These are phyloP conservation scores for Noctua pronuba DNA, from an alignment of 2,888 invertebrate species.

Conservation along the genomic window DNA sequence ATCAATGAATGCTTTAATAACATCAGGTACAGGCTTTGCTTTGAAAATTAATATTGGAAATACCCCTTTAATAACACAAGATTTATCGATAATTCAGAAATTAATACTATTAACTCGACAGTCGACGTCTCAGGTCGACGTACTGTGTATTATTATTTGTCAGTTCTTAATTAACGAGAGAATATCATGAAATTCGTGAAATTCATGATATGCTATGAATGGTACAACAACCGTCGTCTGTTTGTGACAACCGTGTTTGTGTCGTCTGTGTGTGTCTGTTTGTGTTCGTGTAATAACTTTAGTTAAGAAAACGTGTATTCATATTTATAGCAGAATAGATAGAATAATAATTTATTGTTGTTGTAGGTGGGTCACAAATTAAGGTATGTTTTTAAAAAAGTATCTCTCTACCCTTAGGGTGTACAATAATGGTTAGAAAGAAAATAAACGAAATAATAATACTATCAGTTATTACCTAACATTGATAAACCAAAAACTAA, in stretches of 20 bases:
- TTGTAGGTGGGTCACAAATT: too few relatives aligned
- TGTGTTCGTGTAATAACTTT: conserved; percentile 31
- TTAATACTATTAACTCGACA: conserved; percentile 15
- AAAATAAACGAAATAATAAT: not conserved
- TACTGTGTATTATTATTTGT: conserved; percentile 40
- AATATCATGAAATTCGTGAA: conserved; percentile 18
- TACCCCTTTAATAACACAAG: not conserved
- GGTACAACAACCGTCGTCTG: conserved; percentile 66
- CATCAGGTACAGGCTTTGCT: not conserved
- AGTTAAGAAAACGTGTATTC: conserved; percentile 34
- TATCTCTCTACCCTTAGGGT: too few relatives aligned
- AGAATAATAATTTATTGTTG: not conserved
- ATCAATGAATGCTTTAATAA: conserved; percentile 8
- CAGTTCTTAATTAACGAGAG: conserved; percentile 65
- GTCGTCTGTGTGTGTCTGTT: conserved; percentile 57
- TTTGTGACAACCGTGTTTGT: conserved; percentile 69
- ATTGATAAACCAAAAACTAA: not conserved
- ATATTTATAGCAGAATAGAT: conserved; percentile 15
- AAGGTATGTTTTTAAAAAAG: too few relatives aligned
- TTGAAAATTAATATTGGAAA: conserved; percentile 12
- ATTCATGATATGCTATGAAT: conserved; percentile 64
- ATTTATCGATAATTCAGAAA: conserved; percentile 20
- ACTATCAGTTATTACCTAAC: not conserved
- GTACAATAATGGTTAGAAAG: not conserved
- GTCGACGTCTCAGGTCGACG: conserved; percentile 2